A percentile compares a stretch with the other conserved stretches of the same genome.
Evolutionary conservation across 1,140 invertebrate species (phyloP).

Genomic region (Drosophila miranda): DNA sequence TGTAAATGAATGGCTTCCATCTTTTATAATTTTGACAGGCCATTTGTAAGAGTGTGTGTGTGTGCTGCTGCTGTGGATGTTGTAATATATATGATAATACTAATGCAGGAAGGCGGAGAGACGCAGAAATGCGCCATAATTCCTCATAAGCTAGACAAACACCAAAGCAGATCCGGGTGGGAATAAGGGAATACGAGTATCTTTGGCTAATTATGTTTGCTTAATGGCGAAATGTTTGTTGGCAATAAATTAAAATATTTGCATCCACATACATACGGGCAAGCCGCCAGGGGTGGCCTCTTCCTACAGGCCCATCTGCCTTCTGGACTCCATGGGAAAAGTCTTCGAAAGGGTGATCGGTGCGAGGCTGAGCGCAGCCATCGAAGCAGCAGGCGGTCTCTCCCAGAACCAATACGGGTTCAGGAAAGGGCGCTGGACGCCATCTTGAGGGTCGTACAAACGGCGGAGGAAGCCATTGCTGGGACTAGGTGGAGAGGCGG

Average conservation of each 20-base stretch:
- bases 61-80: conserved; percentile 23
- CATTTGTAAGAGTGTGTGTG: conserved; percentile 21
- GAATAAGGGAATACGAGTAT: conserved; percentile 19
- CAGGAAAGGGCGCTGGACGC: too few species aligned
- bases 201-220: conserved; percentile 74
- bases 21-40: conserved; percentile 38
- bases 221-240: conserved; percentile 45
- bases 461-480: too few species aligned
- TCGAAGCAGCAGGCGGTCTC: too few species aligned
- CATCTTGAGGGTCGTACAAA: too few species aligned
- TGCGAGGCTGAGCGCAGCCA: too few species aligned
- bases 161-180: conserved; percentile 24
- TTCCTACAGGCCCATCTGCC: too few species aligned
- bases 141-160: conserved; percentile 54
- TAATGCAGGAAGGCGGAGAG: conserved; percentile 5
- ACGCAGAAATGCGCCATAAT: conserved; percentile 7
- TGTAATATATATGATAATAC: conserved; percentile 60
- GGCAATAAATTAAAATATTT: conserved; percentile 66
- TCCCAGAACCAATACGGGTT: too few species aligned
- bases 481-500: too few species aligned
- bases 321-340: too few species aligned
- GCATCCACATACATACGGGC: not conserved
- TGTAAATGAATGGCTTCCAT: conserved; percentile 28
- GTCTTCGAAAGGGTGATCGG: too few species aligned
- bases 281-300: too few species aligned